phyloP scores from a whole-genome alignment of 1,140 invertebrate species.

The Sarcophaga bullata region DNA sequence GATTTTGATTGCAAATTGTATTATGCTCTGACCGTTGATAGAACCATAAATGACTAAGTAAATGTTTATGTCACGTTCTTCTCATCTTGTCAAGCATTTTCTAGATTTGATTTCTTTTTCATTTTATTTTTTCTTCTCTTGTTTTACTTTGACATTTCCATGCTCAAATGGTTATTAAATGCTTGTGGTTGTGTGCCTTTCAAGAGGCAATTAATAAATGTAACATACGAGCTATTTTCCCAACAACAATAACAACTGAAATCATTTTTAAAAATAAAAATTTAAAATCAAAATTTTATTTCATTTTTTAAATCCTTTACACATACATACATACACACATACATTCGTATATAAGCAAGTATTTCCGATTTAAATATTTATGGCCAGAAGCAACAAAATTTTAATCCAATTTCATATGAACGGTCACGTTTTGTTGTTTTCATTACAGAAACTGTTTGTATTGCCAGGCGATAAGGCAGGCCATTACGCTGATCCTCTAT shows the following conservation, averaged over 20 bases:
- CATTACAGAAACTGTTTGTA: neutral
- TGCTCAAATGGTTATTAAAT: neutral
- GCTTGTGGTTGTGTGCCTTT: constrained; percentile 15
- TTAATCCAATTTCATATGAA: constrained; percentile 20
- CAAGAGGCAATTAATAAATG: constrained; percentile 18
- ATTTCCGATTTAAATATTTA: constrained; percentile 17
- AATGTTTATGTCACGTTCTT: constrained; percentile 35
- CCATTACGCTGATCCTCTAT: neutral
- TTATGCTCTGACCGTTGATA: neutral
- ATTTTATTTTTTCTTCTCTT: neutral
- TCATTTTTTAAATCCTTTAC: no score
- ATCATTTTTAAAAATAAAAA: no score
- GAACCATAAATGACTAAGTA: constrained; percentile 18
- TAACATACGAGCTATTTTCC: no score
- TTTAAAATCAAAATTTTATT: no score
- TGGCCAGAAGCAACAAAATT: neutral
- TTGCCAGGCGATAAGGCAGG: neutral
- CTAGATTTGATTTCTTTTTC: neutral
- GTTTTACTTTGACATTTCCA: neutral
- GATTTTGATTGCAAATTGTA: constrained; percentile 24
- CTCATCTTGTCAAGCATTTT: neutral
- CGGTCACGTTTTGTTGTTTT: neutral
- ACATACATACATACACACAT: neutral
- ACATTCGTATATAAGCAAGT: neutral
- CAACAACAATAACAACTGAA: no score